Conservation (phyloP, 1,140 invertebrate genomes). For the Papilio dardanus region DNA sequence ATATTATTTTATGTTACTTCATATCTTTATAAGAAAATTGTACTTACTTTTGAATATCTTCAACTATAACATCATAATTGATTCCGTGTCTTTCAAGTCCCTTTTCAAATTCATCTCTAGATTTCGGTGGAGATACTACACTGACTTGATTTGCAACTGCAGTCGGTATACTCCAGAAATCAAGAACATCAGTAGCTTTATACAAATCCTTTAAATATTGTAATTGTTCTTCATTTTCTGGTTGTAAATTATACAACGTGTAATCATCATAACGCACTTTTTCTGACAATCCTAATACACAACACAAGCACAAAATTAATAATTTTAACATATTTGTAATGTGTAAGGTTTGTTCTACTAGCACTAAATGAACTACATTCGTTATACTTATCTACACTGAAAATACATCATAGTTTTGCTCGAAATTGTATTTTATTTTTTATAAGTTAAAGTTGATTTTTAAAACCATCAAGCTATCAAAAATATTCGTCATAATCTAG, state of each 20-base stretch:
- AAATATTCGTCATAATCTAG: neutral
- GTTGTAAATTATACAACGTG: slow-evolving; percentile 63
- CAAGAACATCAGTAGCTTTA: slow-evolving; percentile 47
- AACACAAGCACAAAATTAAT: slow-evolving; percentile 28
- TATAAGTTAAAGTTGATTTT: neutral
- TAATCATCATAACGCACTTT: slow-evolving; percentile 66
- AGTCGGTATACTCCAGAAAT: slow-evolving; percentile 62
- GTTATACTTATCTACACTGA: neutral
- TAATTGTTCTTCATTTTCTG: slow-evolving; percentile 58
- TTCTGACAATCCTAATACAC: slow-evolving; percentile 39
- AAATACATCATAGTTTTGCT: neutral
- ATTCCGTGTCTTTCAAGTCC: slow-evolving; percentile 55
- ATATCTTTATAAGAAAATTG: neutral
- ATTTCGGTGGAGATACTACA: slow-evolving; percentile 61
- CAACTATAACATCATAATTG: slow-evolving; percentile 54
- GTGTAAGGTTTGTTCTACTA: slow-evolving; percentile 12
- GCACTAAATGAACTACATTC: neutral
- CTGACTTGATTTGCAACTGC: slow-evolving; percentile 59
- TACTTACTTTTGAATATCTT: slow-evolving; percentile 74
- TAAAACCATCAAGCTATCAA: neutral
- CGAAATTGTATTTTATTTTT: neutral
- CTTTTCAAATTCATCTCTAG: slow-evolving; percentile 54
- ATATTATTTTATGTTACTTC: neutral
- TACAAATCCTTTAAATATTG: slow-evolving; percentile 55
- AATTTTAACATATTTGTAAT: slow-evolving; percentile 29